These are phyloP conservation scores for Ochropacha duplaris DNA, from an alignment of 2,888 invertebrate species.

Conservation along the genomic window DNA sequence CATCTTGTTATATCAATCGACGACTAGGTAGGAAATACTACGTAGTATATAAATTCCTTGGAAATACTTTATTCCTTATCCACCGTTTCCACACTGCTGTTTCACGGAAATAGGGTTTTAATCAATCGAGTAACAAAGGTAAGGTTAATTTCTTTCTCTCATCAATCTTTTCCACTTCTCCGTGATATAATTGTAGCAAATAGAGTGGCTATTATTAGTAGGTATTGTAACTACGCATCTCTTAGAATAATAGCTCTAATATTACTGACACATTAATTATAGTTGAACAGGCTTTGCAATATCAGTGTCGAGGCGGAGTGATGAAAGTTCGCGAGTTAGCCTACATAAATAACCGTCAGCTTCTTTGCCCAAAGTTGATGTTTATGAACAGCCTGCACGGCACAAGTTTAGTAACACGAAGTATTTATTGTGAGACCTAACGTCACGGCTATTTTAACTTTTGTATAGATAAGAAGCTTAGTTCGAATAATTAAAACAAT, in stretches of 20 bases:
- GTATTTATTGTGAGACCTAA: background rate
- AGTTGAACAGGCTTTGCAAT: background rate
- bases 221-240: background rate
- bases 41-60: no score
- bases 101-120: background rate
- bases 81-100: background rate
- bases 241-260: background rate
- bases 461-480: background rate
- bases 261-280: conserved; percentile 1
- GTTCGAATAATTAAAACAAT: background rate
- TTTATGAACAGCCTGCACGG: conserved; percentile 2
- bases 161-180: background rate
- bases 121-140: background rate
- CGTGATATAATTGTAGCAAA: background rate
- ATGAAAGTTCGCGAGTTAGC: background rate
- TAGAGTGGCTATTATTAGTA: background rate
- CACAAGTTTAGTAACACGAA: background rate
- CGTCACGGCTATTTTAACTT: background rate
- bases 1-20: background rate
- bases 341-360: conserved; percentile 3
- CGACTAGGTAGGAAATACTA: background rate
- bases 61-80: background rate
- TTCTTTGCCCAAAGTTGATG: conserved; percentile 5
- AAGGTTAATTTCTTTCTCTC: background rate
- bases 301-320: background rate